phyloP scores from a whole-genome alignment of 2,797 vertebrate species.

The Argya squamiceps region DNA sequence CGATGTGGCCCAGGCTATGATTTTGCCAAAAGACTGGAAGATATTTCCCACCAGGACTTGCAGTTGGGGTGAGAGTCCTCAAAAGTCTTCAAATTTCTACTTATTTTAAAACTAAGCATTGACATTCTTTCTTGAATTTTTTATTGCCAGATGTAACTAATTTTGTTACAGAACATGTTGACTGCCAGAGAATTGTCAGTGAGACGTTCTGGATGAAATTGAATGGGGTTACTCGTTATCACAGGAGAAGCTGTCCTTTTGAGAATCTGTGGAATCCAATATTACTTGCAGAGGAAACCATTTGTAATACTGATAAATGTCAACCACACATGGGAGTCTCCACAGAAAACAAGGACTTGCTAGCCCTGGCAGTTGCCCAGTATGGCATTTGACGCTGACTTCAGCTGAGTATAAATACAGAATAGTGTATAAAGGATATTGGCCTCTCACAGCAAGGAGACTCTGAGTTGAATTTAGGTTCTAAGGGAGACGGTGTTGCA shows the following conservation, averaged over 20 bases:
- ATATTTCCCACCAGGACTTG: not conserved
- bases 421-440: not conserved
- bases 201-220: not conserved
- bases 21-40: not conserved
- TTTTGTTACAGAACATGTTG: not conserved
- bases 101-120: not conserved
- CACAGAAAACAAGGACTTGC: not conserved
- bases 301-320: not conserved
- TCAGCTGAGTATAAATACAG: not conserved
- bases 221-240: not conserved
- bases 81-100: not conserved
- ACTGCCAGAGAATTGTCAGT: not conserved
- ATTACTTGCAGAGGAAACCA: not conserved
- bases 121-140: not conserved
- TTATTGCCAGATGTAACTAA: not conserved
- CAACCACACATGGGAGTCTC: not conserved
- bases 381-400: not conserved
- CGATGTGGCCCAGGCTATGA: not conserved
- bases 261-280: not conserved
- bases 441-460: not conserved
- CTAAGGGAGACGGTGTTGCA: not conserved
- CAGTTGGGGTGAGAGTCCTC: rapidly evolving
- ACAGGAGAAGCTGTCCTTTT: not conserved
- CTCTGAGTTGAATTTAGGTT: not conserved
- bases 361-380: not conserved